Conservation (phyloP, 2,797 vertebrate genomes). For the Pipistrellus pygmaeus region DNA sequence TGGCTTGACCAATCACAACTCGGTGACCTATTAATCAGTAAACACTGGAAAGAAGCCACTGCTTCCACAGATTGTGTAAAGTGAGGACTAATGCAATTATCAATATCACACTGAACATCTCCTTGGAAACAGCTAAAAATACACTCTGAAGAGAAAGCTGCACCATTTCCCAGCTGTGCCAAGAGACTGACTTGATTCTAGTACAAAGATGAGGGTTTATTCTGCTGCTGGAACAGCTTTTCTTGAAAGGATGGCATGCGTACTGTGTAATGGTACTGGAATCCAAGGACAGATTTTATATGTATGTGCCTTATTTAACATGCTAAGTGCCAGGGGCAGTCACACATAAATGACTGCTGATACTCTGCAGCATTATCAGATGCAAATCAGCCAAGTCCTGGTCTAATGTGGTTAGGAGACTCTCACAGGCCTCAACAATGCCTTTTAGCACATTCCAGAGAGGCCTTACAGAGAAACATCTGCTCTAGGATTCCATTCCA, state of each 20-base stretch:
- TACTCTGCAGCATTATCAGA: not conserved
- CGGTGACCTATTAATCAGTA: constrained; percentile 73
- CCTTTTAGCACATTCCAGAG: constrained; percentile 22
- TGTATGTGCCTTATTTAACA: not conserved
- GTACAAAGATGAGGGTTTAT: constrained; percentile 66
- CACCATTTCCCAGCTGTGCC: constrained; percentile 81
- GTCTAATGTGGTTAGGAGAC: not conserved
- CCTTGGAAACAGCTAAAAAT: constrained; percentile 88
- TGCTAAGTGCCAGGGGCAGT: not conserved
- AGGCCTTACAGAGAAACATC: not conserved
- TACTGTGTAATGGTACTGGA: not conserved
- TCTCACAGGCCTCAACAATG: not conserved
- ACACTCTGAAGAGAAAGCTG: constrained; percentile 77
- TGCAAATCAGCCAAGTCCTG: not conserved
- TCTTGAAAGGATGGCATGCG: constrained; percentile 25
- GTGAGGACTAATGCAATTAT: constrained; percentile 87
- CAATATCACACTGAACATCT: constrained; percentile 86
- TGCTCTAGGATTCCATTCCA: constrained; percentile 8
- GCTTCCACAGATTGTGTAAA: constrained; percentile 83
- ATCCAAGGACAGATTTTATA: not conserved
- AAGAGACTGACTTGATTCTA: constrained; percentile 79
- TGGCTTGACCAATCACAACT: constrained; percentile 63
- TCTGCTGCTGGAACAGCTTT: constrained; percentile 60
- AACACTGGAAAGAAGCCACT: constrained; percentile 78
- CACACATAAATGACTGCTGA: not conserved